Base-by-base conservation (phyloP, 2,888 invertebrate genomes). In the Phalera bucephala region DNA sequence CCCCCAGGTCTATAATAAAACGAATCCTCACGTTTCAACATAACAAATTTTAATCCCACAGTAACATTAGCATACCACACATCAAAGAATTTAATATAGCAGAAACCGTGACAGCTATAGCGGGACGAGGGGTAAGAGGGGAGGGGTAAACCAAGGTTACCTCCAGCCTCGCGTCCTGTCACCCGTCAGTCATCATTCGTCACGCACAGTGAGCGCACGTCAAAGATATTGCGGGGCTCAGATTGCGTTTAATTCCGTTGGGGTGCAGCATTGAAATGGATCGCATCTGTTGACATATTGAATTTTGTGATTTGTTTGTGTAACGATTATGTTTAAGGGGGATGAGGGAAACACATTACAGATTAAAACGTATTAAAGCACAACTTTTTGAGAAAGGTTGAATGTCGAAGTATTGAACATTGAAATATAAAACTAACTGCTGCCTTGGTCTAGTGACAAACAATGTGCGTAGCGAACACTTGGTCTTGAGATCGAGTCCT, bases 171-270 rank as follows among this genome's bases (percentile, higher is more conserved):
- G 39, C 73, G 55, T 51, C 31, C 45, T 59, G 73, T 70, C 76
- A 70, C 55, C 45, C 50, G 82, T 84, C 84, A 84, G 58, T 85
- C 83, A 74, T 70, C 62, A 77, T 85, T 84, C 85, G 86, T 81
- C 81, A 84, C 83, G 86, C 80, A 52, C 49, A 38, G 57, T 47
- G 61, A 52, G 47, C 64, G 66, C 64, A 72, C 72, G 80, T 75
- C 73, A 72, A 64, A 63, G 65, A 69, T 72, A 72, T 74, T 75
- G 68, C 66, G 60, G 61, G 64, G 52, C 45, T 60, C 65, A 57
- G 71, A 72, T 72, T 72, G 69, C 67, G 64, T 73, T 75, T 74
- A 56, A 56, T 60, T 56, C 56, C 26, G 40, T 54, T 59, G 54
- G 57, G 64, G 75, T 65, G 73, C 67, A 72, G 62, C 55, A 53